These are phyloP conservation scores for Plecturocebus donacophilus DNA, from an alignment of 2,113 vertebrate species.

Conservation along the genomic window DNA sequence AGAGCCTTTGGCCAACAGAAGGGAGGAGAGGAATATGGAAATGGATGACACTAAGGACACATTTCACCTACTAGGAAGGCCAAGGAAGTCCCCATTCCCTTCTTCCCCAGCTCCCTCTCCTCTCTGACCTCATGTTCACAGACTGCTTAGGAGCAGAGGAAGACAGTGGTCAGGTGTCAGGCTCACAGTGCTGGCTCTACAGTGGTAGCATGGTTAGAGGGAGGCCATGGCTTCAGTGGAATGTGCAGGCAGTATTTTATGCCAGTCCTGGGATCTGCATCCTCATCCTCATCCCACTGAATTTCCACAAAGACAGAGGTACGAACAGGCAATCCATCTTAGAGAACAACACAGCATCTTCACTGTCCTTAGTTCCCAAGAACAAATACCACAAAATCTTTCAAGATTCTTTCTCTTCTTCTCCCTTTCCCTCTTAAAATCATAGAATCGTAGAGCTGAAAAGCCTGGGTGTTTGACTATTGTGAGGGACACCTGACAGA, in stretches of 20 bases:
- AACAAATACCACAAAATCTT: slow-evolving; percentile 5
- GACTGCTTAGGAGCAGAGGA: background rate
- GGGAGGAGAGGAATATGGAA: background rate
- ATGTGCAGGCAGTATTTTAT: background rate
- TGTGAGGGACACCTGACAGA: background rate
- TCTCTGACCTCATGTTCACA: background rate
- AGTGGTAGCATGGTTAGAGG: no score
- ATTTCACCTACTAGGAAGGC: background rate
- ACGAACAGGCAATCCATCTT: background rate
- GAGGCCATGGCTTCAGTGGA: background rate
- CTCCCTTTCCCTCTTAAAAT: background rate
- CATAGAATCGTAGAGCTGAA: background rate
- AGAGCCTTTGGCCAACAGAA: background rate
- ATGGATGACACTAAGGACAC: background rate
- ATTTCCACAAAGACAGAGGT: background rate
- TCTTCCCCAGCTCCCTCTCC: background rate
- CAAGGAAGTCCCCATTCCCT: background rate
- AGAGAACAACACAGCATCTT: background rate
- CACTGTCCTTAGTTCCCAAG: background rate
- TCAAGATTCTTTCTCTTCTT: background rate
- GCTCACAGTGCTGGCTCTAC: background rate
- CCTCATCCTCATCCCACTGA: background rate
- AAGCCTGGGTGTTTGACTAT: background rate
- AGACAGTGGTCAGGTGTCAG: background rate
- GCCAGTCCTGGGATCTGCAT: background rate